A percentile compares a stretch with the other conserved stretches of the same genome.
phyloP scores from a whole-genome alignment of 2,888 invertebrate species.

The Aspidiotus destructor region DNA sequence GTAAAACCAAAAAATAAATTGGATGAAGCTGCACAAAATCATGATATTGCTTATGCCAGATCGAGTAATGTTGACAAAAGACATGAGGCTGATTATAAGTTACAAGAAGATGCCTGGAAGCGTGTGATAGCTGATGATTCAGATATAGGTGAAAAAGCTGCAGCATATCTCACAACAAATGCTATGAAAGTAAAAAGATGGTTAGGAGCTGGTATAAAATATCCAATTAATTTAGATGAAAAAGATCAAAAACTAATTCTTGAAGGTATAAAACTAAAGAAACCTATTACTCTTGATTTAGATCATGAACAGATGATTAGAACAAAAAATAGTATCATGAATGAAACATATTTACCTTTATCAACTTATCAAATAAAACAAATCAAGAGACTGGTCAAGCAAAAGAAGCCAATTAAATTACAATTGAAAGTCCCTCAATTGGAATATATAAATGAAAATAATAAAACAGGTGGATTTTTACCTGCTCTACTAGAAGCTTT shows the following conservation, averaged over 20 bases:
- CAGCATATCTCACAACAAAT: constrained; percentile 19
- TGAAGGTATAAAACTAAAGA: not conserved
- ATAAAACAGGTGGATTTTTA: too few species aligned
- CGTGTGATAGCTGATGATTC: constrained; percentile 31
- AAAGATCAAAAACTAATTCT: not conserved
- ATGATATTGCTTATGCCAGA: constrained; percentile 18
- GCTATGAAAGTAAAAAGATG: constrained; percentile 30
- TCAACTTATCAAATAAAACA: constrained; percentile 7
- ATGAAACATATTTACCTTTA: not conserved
- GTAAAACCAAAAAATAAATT: constrained; percentile 4
- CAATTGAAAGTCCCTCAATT: too few species aligned
- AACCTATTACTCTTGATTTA: too few species aligned
- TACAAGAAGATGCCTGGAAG: constrained; percentile 31
- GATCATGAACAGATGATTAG: too few species aligned
- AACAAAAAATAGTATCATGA: too few species aligned
- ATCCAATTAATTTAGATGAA: not conserved
- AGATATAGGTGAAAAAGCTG: constrained; percentile 18
- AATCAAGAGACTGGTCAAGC: not conserved
- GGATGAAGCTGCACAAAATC: constrained; percentile 4
- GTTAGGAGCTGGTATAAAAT: constrained; percentile 19
- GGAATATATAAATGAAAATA: too few species aligned
- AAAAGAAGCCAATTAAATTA: too few species aligned
- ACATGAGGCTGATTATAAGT: constrained; percentile 27
- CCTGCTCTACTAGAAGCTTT: not conserved
- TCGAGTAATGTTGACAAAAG: constrained; percentile 11